A percentile compares a stretch with the other conserved stretches of the same genome.
phyloP scores from a whole-genome alignment of 2,113 vertebrate species.

The Anas platyrhynchos region DNA sequence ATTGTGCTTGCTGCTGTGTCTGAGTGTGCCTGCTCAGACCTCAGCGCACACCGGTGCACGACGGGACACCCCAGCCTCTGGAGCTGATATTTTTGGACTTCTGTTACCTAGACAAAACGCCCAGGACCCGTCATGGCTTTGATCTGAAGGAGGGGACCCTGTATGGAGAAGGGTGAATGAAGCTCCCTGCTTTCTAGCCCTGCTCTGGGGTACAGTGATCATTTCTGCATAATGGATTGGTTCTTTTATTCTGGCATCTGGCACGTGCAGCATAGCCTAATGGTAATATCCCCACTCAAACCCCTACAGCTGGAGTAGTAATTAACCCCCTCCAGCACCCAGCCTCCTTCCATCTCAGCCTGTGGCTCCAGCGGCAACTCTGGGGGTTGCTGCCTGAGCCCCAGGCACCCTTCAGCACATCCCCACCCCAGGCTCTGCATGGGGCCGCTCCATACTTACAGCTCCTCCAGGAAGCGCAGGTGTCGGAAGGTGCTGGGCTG shows the following conservation, averaged over 20 bases:
- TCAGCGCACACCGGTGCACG: rapidly evolving
- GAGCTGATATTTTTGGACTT: neutral
- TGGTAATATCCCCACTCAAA: neutral
- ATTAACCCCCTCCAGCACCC: rapidly evolving
- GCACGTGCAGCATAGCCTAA: neutral
- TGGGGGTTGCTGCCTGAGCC: neutral
- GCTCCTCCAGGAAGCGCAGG: constrained; percentile 91
- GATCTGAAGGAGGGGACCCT: neutral
- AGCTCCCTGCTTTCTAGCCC: neutral
- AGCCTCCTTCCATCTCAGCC: neutral
- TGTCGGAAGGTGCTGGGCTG: constrained; percentile 82
- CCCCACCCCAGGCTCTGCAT: neutral
- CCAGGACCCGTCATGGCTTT: rapidly evolving
- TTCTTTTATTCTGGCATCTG: neutral
- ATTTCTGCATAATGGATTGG: neutral
- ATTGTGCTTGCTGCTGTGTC: neutral
- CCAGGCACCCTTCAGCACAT: neutral
- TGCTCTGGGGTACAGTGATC: neutral
- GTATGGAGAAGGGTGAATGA: neutral
- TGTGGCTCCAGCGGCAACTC: neutral
- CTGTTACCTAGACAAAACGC: rapidly evolving
- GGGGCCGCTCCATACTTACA: constrained; percentile 81
- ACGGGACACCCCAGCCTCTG: neutral
- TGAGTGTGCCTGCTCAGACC: neutral
- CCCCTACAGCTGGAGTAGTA: neutral